Base-by-base conservation (phyloP, 2,888 invertebrate species). In the Rapana venosa region DNA sequence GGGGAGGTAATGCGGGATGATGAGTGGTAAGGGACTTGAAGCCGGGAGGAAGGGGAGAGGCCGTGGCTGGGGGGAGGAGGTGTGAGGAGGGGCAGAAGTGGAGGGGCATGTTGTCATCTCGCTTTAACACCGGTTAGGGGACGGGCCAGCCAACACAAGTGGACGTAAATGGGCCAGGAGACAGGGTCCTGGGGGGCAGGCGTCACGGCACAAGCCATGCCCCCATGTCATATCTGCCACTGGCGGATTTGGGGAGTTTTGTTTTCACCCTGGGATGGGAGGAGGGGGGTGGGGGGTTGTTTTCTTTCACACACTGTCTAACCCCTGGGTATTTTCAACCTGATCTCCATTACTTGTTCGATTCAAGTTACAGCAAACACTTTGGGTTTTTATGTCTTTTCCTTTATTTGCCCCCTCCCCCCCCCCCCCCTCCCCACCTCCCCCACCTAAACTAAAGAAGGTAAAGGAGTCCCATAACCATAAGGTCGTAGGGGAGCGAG, bases 11-110 rank as follows among this genome's bases (percentile, higher is more conserved):
- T 83, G 83, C 32, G 26, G n/a, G 70, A 81, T 66, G 81, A 88
- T 84, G 88, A 70, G 66, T 88, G 83, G 61, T 88, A 66, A 66
- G 88, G 88, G 88, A 88, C 30, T 47, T 22, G 35, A 88, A 11
- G 13, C 11, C 8, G 56, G 58, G 11, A 66, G 47, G 88, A 35
- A 35, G 70, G 32, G 36, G 61, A 30, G 81, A 17, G 17, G 84
- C 30, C 30, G n/a, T 56, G 36, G 0, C n/a, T 5, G 61, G 30
- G 61, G 22, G 15, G 66, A 11, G 86, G 30, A 15, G 26, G 85
- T 58, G 61, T 61, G 66, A 30, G 88, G 32, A 35, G 61, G 26
- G 36, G 81, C 26, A 30, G 56, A 26, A 56, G n/a, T 17, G 88
- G 32, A 35, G 20, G 20, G 56, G 30, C 17, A 58, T 30, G 86